Conservation (phyloP, 2,797 vertebrate species). For the Pogoniulus pusillus region DNA sequence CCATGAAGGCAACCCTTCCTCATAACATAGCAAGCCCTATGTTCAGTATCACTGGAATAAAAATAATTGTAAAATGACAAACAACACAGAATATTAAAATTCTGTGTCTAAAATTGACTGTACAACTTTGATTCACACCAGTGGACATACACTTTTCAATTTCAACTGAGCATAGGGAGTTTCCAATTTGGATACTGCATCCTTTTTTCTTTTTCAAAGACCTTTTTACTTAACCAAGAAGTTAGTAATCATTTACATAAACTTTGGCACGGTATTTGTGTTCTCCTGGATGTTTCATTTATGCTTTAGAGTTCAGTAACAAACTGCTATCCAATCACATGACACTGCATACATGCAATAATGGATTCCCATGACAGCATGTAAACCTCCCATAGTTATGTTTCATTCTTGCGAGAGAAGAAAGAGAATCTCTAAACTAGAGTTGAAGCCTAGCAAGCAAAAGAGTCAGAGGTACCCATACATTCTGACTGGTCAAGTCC, state of each 20-base stretch:
- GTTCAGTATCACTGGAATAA: not conserved
- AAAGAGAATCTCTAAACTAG: not conserved
- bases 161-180: not conserved
- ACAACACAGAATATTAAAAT: not conserved
- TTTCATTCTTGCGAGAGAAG: not conserved
- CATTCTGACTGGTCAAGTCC: not conserved
- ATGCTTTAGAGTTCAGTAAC: not conserved
- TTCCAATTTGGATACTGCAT: not conserved
- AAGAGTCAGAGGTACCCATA: not conserved
- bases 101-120: not conserved
- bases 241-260: not conserved
- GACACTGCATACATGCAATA: not conserved
- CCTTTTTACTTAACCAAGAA: not conserved
- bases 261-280: not conserved
- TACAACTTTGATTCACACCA: not conserved
- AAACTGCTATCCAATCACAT: fast-evolving
- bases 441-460: not conserved
- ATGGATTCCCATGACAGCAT: not conserved
- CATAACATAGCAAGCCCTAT: not conserved
- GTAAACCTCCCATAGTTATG: not conserved
- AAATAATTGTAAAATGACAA: not conserved
- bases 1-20: not conserved
- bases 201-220: not conserved
- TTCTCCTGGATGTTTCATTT: not conserved
- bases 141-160: not conserved